Evolutionary conservation across 2,888 invertebrate species (phyloP).

Genomic region (Galerucella pusilla): DNA sequence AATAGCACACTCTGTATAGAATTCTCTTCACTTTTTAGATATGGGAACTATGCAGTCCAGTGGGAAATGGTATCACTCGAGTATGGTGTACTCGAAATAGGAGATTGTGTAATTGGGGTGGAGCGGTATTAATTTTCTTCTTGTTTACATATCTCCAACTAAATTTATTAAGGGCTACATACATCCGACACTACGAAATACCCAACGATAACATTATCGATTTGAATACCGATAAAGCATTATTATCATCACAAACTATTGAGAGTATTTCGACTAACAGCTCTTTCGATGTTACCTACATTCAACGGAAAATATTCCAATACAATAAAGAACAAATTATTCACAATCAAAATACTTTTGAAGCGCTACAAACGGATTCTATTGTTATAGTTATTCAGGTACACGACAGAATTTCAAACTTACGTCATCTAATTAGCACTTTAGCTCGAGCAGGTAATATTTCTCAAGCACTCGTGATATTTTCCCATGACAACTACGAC

Average conservation of each 20-base stretch:
- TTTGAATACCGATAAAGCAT: background rate
- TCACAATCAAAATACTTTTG: slow-evolving; percentile 89
- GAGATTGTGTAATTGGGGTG: slow-evolving; percentile 61
- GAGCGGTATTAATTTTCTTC: slow-evolving; percentile 62
- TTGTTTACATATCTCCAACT: slow-evolving; percentile 74
- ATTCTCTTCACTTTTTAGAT: slow-evolving; percentile 10
- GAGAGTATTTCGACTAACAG: slow-evolving; percentile 73
- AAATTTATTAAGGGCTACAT: slow-evolving; percentile 74
- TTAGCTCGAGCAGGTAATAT: slow-evolving; percentile 91
- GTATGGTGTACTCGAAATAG: slow-evolving; percentile 61
- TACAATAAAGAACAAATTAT: slow-evolving; percentile 87
- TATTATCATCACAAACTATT: background rate
- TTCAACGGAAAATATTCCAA: slow-evolving; percentile 76
- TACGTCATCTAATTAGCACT: slow-evolving; percentile 94
- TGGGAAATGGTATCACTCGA: slow-evolving; percentile 62
- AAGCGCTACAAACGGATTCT: slow-evolving; percentile 86
- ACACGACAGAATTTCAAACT: slow-evolving; percentile 92
- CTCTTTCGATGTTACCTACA: slow-evolving; percentile 74
- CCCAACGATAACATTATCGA: slow-evolving; percentile 54
- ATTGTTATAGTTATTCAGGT: slow-evolving; percentile 92
- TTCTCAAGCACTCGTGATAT: slow-evolving; percentile 87
- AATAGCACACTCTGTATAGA: background rate
- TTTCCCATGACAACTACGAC: slow-evolving; percentile 96
- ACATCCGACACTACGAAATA: slow-evolving; percentile 79
- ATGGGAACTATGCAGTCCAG: slow-evolving; percentile 57